Evolutionary conservation across 2,797 vertebrate species (phyloP).

Genomic region (Pseudomugil gertrudae): DNA sequence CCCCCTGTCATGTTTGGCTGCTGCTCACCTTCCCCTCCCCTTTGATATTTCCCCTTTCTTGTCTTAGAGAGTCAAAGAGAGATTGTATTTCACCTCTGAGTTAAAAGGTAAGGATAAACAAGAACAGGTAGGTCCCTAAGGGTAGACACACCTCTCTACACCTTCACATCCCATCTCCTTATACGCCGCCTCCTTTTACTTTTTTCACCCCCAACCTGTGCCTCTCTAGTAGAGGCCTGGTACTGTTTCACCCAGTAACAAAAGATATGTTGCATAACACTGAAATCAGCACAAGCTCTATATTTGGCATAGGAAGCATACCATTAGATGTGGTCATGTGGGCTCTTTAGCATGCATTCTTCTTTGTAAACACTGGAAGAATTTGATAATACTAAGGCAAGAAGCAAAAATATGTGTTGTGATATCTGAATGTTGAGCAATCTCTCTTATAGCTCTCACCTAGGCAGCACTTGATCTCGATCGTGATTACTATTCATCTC

Average conservation of each 20-base stretch:
- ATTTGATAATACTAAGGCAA: conserved; percentile 40
- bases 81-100: conserved; percentile 64
- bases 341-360: conserved; percentile 36
- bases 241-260: conserved; percentile 34
- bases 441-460: conserved; percentile 49
- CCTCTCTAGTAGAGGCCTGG: not conserved
- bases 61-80: conserved; percentile 30
- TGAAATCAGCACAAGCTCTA: not conserved
- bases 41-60: conserved; percentile 53
- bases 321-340: not conserved
- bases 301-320: not conserved
- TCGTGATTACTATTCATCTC: conserved; percentile 39
- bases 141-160: conserved; percentile 51
- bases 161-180: conserved; percentile 34
- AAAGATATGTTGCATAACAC: conserved; percentile 44
- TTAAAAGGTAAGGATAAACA: conserved; percentile 60
- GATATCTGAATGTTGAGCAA: conserved; percentile 59
- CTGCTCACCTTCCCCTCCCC: conserved; percentile 25
- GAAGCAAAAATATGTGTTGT: conserved; percentile 40
- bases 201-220: conserved; percentile 9
- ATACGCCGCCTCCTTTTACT: conserved; percentile 15
- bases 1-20: conserved; percentile 39
- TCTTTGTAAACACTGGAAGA: conserved; percentile 41
- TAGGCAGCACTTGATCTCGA: conserved; percentile 31
- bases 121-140: conserved; percentile 46